phyloP scores from a whole-genome alignment of 2,888 invertebrate species.

The Catocala nupta region DNA sequence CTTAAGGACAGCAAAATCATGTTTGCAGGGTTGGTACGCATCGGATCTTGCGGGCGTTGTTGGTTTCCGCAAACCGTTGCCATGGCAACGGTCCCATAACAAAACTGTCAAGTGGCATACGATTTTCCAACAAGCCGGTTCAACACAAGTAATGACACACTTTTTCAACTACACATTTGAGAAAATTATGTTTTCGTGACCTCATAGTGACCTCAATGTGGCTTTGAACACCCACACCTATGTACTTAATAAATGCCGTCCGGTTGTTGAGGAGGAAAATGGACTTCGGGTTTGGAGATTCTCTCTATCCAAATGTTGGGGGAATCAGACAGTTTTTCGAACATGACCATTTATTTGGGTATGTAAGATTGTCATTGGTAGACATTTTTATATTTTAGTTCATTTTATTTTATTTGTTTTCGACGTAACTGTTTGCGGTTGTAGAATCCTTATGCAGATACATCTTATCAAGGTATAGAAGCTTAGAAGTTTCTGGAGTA shows the following conservation, averaged over 20 bases:
- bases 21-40: slow-evolving; percentile 50
- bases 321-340: slow-evolving; percentile 74
- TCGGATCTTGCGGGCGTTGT: slow-evolving; percentile 54
- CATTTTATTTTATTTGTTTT: too few species aligned
- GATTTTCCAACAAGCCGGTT: slow-evolving; percentile 63
- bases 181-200: slow-evolving; percentile 76
- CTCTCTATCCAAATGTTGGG: slow-evolving; percentile 75
- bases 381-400: background rate
- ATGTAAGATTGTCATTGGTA: slow-evolving; percentile 49
- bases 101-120: slow-evolving; percentile 74
- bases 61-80: slow-evolving; percentile 74
- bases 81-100: slow-evolving; percentile 73
- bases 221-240: slow-evolving; percentile 50
- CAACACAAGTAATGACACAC: slow-evolving; percentile 68
- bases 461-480: too few species aligned
- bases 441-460: too few species aligned
- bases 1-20: slow-evolving; percentile 31
- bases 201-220: slow-evolving; percentile 60
- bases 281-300: slow-evolving; percentile 82
- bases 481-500: too few species aligned
- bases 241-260: slow-evolving; percentile 61
- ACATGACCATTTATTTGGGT: slow-evolving; percentile 74
- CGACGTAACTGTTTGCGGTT: too few species aligned
- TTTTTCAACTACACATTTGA: slow-evolving; percentile 51
- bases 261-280: slow-evolving; percentile 68